phyloP scores from a whole-genome alignment of 2,888 invertebrate genomes.

The Hydrotaea cyrtoneurina region DNA sequence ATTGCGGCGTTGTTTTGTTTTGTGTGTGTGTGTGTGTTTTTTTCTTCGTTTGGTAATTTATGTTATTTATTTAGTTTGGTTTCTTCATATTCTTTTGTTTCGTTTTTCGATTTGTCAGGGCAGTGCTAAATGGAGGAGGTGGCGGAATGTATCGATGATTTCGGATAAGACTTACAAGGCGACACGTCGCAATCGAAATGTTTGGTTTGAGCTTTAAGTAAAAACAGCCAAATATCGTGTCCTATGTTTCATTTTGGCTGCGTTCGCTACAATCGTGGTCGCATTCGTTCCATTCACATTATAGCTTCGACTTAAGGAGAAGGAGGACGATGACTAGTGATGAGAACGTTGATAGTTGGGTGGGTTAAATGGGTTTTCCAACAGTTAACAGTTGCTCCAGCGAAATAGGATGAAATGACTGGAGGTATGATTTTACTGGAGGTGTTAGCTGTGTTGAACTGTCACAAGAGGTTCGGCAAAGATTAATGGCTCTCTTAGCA shows the following conservation, averaged over 20 bases:
- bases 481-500: constrained; percentile 81
- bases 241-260: constrained; percentile 31
- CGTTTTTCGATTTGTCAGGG: constrained; percentile 16
- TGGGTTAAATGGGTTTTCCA: constrained; percentile 59
- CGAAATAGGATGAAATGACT: constrained; percentile 19
- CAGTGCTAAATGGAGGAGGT: neutral
- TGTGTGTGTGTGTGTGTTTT: constrained; percentile 67
- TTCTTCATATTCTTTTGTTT: neutral
- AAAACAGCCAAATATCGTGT: constrained; percentile 27
- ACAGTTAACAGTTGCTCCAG: constrained; percentile 42
- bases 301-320: too few relatives aligned
- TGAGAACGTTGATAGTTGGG: constrained; percentile 46
- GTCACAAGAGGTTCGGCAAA: constrained; percentile 76
- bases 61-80: constrained; percentile 14
- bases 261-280: neutral
- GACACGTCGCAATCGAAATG: constrained; percentile 46
- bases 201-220: constrained; percentile 43
- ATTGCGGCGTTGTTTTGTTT: constrained; percentile 15
- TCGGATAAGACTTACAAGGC: constrained; percentile 69
- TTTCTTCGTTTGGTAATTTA: constrained; percentile 65
- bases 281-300: constrained; percentile 57
- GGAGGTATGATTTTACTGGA: constrained; percentile 40
- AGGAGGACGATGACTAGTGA: constrained; percentile 67
- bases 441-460: constrained; percentile 67
- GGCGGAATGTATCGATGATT: constrained; percentile 70